A percentile compares a stretch with the other conserved stretches of the same genome.
These are phyloP conservation scores for Callochromis pleurospilus DNA, from an alignment of 2,113 vertebrate genomes.

Conservation along the genomic window DNA sequence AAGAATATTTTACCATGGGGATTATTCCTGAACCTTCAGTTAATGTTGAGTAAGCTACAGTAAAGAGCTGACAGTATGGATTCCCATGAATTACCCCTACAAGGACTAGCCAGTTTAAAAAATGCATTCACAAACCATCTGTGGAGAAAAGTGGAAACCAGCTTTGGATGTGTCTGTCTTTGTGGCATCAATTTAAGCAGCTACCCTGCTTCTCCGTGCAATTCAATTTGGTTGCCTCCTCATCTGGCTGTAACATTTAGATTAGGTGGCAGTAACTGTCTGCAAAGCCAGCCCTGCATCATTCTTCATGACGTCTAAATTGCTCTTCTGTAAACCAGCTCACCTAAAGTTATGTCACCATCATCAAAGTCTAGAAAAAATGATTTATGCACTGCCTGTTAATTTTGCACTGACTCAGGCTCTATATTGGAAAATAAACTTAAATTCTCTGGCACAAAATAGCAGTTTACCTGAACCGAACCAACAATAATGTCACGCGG, in stretches of 20 bases:
- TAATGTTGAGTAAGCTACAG: neutral
- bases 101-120: neutral
- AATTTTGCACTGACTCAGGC: neutral
- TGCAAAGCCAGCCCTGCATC: neutral
- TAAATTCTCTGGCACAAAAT: neutral
- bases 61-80: neutral
- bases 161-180: neutral
- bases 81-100: neutral
- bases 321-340: neutral
- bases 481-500: neutral
- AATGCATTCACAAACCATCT: neutral
- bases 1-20: neutral
- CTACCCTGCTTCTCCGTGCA: neutral
- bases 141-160: neutral
- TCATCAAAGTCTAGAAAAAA: neutral
- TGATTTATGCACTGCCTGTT: neutral
- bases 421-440: neutral
- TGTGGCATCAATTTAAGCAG: neutral
- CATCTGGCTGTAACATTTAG: slow-evolving; percentile 35
- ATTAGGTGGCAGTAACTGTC: slow-evolving; percentile 22
- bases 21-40: neutral
- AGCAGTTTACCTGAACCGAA: neutral
- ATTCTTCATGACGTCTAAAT: neutral
- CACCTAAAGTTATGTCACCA: neutral
- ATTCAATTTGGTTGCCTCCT: neutral